Percentiles rank a stretch among this genome's conserved stretches.
Conservation (phyloP, 2,113 vertebrate genomes). For the Pollachius pollachius region DNA sequence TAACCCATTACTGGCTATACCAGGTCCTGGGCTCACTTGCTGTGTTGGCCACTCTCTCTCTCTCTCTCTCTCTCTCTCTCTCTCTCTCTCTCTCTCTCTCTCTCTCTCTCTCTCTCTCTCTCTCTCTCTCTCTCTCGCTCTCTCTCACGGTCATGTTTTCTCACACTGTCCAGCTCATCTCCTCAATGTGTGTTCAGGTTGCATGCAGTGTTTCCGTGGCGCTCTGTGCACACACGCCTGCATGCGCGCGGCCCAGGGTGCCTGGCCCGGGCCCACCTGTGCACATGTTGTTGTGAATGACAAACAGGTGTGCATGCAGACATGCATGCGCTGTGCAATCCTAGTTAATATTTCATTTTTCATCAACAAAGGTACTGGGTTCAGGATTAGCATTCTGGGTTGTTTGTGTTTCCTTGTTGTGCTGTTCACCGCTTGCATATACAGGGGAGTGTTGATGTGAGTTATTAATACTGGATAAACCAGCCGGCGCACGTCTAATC, state of each 20-base stretch:
- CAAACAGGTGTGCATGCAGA: not conserved
- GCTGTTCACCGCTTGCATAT: no score
- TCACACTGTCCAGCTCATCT: not conserved
- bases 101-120: not conserved
- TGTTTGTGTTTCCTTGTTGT: no score
- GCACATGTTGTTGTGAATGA: not conserved
- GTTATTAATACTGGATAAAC: constrained; percentile 5
- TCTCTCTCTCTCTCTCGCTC: not conserved
- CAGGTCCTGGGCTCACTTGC: constrained; percentile 52
- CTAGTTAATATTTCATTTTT: not conserved
- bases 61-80: not conserved
- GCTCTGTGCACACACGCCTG: not conserved
- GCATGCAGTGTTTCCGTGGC: no score
- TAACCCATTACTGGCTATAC: constrained; percentile 66
- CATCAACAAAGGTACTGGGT: no score
- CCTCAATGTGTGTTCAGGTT: no score
- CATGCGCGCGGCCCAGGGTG: not conserved
- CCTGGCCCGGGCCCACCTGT: not conserved
- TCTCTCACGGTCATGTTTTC: not conserved
- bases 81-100: not conserved
- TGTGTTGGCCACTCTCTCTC: constrained; percentile 47
- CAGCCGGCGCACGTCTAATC: constrained; percentile 3
- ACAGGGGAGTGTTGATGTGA: not conserved
- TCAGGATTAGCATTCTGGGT: no score
- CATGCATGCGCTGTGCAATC: not conserved